These are phyloP conservation scores for Parauchenoglanis ngamensis DNA, from an alignment of 2,797 vertebrate species.

Conservation along the genomic window DNA sequence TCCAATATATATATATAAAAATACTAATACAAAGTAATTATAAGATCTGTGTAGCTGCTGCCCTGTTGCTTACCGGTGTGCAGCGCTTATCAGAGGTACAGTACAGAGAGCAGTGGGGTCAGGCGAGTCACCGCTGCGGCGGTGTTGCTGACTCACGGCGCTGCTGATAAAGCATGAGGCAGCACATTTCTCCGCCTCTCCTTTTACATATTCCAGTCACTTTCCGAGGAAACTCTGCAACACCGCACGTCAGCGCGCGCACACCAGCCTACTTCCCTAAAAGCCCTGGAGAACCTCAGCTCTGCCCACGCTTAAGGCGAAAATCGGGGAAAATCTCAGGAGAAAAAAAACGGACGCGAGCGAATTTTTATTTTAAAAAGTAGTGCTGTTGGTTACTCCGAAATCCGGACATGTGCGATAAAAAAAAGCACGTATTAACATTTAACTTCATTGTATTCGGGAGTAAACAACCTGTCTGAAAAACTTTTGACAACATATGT, in stretches of 20 bases:
- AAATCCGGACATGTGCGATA: not conserved
- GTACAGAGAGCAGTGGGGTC: not conserved
- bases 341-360: not conserved
- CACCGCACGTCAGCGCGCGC: not conserved
- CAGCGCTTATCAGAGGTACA: constrained; percentile 54
- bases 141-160: constrained; percentile 82
- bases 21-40: not conserved
- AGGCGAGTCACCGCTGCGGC: constrained; percentile 53
- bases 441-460: not conserved
- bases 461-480: not conserved
- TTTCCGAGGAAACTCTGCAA: constrained; percentile 23
- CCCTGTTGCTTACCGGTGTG: constrained; percentile 1
- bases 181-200: constrained; percentile 75
- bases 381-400: not conserved
- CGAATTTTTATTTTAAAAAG: no score
- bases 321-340: not conserved
- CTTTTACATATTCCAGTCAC: constrained; percentile 3
- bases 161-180: constrained; percentile 86
- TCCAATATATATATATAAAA: not conserved
- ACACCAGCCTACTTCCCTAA: constrained; percentile 4
- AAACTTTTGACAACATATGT: constrained; percentile 10
- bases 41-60: not conserved
- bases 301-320: not conserved
- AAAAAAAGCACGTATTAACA: not conserved
- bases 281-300: not conserved